Percentiles rank a stretch among this genome's conserved stretches.
Conservation (phyloP, 2,888 invertebrate species). For the Frankliniella fusca region DNA sequence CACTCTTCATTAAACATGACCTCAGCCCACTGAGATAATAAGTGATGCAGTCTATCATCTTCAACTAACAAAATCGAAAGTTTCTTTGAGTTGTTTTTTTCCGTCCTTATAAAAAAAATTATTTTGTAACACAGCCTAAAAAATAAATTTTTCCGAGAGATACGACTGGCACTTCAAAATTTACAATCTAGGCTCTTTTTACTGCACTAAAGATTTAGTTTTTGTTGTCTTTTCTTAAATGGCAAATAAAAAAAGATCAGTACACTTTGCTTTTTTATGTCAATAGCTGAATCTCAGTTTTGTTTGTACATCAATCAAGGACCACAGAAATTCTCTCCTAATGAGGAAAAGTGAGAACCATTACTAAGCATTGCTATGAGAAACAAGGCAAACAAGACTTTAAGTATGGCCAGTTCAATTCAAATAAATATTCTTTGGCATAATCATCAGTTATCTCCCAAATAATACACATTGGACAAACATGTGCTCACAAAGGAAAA, state of each 20-base stretch:
- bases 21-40: background rate
- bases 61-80: background rate
- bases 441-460: background rate
- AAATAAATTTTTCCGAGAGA: background rate
- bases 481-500: background rate
- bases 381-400: background rate
- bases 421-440: conserved; percentile 24
- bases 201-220: background rate
- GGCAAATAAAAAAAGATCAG: conserved; percentile 20
- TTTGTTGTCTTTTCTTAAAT: background rate
- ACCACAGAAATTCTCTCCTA: conserved; percentile 13
- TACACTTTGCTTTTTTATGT: background rate
- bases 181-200: background rate
- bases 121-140: conserved; percentile 1
- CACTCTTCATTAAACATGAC: conserved; percentile 2
- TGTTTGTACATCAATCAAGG: conserved; percentile 14
- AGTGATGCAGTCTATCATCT: conserved; percentile 22
- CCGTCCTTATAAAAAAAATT: no score
- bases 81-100: no score
- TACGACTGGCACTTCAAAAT: background rate
- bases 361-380: conserved; percentile 10
- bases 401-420: conserved; percentile 20
- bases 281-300: background rate
- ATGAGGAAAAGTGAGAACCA: background rate
- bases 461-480: background rate